Base-by-base conservation (phyloP, 1,140 invertebrate genomes). In the Dendrolimus punctatus region DNA sequence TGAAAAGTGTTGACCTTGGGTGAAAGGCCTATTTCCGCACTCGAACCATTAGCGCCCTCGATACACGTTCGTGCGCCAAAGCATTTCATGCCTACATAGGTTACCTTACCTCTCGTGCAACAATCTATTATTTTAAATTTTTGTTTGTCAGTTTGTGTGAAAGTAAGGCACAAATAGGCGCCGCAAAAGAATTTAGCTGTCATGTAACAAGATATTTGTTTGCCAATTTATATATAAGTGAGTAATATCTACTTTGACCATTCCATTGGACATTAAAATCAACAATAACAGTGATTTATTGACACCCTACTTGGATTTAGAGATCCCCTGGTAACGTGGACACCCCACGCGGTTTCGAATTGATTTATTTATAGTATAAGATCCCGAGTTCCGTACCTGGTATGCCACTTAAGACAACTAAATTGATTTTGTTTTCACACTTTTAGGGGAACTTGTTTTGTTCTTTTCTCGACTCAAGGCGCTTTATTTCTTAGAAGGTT, bases 241-340 rank as follows among this genome's bases (percentile, higher is more conserved):
- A 8, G 39, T 49, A 40, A 6, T 39, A 6, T 46, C 23, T 39
- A 9, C 7, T 39, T 49, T 39, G 3, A 40, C 10, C 38, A 9
- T 40, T 8, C 39, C 36, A 39, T 40, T 9, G 48, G n/a, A 8
- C 60, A 66, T 66, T 68, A 68, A 66, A 70, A 67, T 70, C 66
- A 71, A 71, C 74, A 77, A 77, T 77, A 77, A 77, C 71, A 51
- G 66, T 77, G 74, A 77, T 77, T 77, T 75, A 77, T 66, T 77
- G 68, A 75, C 68, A 70, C 71, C 70, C 68, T 75, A 64, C 50
- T 56, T 49, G 69, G 68, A 77, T 77, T 77, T 77, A 77, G 66
- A 58, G 72, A 66, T 77, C 74, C 74, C 74, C 70, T 70, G 70
- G 59, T 68, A 60, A 52, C 53, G 61, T 77, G 74, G 72, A 73